Evolutionary conservation across 2,888 invertebrate species (phyloP), one percentile per base, ranked within the genome.

Genomic region (Nemapogon koenigi): DNA sequence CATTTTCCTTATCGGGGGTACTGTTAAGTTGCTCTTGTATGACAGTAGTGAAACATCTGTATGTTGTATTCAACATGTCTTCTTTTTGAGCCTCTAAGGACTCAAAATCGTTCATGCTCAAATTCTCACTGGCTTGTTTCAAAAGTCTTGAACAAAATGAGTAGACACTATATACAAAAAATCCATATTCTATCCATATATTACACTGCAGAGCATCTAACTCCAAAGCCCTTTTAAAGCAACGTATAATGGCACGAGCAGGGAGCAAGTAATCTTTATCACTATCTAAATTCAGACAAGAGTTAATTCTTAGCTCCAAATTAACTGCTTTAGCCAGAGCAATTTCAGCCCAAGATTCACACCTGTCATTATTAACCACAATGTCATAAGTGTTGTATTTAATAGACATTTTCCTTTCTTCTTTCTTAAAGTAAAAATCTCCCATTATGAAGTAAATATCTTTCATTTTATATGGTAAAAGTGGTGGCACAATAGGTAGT

Each of bases 291-390:
- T 83, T 81, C 42, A 84, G 83, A 48, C 87, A 87, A 30, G 89
- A 90, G 59, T 90, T 93, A 2, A 97, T 68, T 59, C 88, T 86
- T 27, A 85, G 87, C 52, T 94, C 94, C 38, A 96, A 81, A 52
- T 87, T 84, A 41, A 89, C 85, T 3, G 85, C 87, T 54, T 88
- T 88, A 1, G 90, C 87, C 43, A 97, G 76, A 0, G 94, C 93
- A 59, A 96, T 83, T 38, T 91, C 90, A 1, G 95, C 94, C 97
- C 97, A 97, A 0, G 97, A 92, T 69, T 95, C 94, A 41, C 95
- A 83, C 36, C 96, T 82, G 37, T 82, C 73, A 1, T 87, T 90
- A 63, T 90, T 90, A 18, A 91, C 81, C 45, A 91, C 87, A 16
- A 97, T 75, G 67, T 97, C 97, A 49, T 89, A 72, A 39, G 88